These are phyloP conservation scores for Papilio glaucus DNA, from an alignment of 1,140 invertebrate species.

Conservation along the genomic window DNA sequence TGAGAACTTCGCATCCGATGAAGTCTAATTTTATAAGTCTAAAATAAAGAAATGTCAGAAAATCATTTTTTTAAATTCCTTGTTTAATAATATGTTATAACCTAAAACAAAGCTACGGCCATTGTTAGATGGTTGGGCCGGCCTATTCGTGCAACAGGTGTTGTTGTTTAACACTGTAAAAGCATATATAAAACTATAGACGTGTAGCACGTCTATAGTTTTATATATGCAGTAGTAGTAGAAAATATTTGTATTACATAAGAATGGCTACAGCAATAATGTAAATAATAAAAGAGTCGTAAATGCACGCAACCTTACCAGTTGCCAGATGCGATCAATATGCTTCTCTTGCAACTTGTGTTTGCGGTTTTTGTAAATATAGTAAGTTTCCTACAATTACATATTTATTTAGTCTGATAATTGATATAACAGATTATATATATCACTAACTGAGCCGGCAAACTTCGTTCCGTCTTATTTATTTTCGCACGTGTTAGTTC, in stretches of 20 bases:
- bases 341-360: constrained; percentile 14
- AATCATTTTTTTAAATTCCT: too few species aligned
- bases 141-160: too few species aligned
- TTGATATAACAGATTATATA: too few species aligned
- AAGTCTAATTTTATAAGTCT: constrained; percentile 36
- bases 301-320: background rate
- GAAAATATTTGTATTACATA: constrained; percentile 1
- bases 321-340: background rate
- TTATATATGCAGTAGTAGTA: constrained; percentile 14
- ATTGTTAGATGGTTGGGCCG: too few species aligned
- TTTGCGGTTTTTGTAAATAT: constrained; percentile 13
- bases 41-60: background rate
- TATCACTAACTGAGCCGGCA: too few species aligned
- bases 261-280: background rate
- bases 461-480: too few species aligned
- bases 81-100: too few species aligned
- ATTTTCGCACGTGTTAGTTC: too few species aligned
- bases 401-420: too few species aligned
- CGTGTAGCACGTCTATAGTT: too few species aligned
- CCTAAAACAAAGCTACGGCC: too few species aligned
- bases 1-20: constrained; percentile 33
- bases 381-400: background rate
- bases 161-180: too few species aligned
- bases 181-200: background rate
- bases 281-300: background rate